Evolutionary conservation across 2,113 vertebrate genomes (phyloP), one percentile per base, ranked within the genome.

Genomic region (Malaclemys terrapin): DNA sequence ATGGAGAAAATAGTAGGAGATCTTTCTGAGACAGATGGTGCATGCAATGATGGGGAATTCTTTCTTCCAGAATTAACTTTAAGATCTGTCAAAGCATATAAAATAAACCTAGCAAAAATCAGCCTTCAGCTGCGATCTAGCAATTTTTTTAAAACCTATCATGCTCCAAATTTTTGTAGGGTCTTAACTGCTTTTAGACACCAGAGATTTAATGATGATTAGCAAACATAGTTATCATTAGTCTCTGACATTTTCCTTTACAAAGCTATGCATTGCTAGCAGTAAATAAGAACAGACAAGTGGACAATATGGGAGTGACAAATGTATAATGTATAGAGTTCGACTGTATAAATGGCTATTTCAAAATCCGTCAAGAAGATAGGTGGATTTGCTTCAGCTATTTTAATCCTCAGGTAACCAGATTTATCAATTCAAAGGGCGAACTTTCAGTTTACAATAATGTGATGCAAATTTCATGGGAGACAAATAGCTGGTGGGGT

Each of bases 321-420:
- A 95, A 96, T 91, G 87, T 7, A 10, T 89, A 65, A 78, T 5
- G 25, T 38, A 31, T 83, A 87, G 81, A 93, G 89, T 91, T 97
- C 89, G 88, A 59, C 84, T 52, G 81, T 56, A 52, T 76, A 85
- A 94, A 86, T 89, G 89, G 90, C 47, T 97, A 3, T 94, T 96
- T 96, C 59, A 97, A 95, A 96, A 95, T 57, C 89, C 91, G 59
- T 87, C 90, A 93, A 84, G 82, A 92, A 94, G 95, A 91, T 72
- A 85, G 52, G 93, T 95, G 69, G 89, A 94, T 38, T 38, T 38
- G 38, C 38, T 38, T 38, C 62, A 82, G 87, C 57, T 93, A 87
- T 75, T 27, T 86, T 93, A 87, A 92, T 88, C 87, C 49, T 94
- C 85, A 92, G 54, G 93, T 94, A 93, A 54, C 65, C 89, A 94